phyloP scores from a whole-genome alignment of 2,797 vertebrate species.

The Enteromius radiatus region DNA sequence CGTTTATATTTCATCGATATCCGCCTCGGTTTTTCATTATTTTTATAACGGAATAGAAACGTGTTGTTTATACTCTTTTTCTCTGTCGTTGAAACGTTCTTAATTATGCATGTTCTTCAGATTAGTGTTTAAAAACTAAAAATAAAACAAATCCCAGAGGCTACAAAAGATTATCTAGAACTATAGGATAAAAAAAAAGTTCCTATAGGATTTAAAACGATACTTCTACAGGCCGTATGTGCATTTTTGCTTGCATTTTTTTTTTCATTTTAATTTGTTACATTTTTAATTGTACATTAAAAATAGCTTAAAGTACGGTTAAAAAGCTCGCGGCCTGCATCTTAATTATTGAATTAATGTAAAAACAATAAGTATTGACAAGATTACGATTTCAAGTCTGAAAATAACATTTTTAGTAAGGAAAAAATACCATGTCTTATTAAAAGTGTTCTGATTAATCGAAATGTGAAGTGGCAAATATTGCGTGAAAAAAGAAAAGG shows the following conservation, averaged over 20 bases:
- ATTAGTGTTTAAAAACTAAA: neutral
- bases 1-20: neutral
- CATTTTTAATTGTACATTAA: neutral
- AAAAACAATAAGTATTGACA: neutral
- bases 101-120: neutral
- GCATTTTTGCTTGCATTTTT: neutral
- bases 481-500: neutral
- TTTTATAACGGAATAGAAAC: neutral
- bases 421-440: neutral
- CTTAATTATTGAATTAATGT: neutral
- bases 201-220: neutral
- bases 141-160: too few species aligned
- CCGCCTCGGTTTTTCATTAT: neutral
- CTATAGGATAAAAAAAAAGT: neutral
- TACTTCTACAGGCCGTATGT: neutral
- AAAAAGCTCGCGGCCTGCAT: conserved; percentile 2
- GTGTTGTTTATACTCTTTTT: neutral
- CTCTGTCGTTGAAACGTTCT: neutral
- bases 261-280: neutral
- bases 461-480: neutral
- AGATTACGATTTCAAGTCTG: neutral
- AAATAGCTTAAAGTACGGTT: neutral
- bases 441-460: neutral
- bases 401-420: neutral
- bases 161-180: neutral